phyloP scores from a whole-genome alignment of 2,888 invertebrate species.

The Prosapia bicincta region DNA sequence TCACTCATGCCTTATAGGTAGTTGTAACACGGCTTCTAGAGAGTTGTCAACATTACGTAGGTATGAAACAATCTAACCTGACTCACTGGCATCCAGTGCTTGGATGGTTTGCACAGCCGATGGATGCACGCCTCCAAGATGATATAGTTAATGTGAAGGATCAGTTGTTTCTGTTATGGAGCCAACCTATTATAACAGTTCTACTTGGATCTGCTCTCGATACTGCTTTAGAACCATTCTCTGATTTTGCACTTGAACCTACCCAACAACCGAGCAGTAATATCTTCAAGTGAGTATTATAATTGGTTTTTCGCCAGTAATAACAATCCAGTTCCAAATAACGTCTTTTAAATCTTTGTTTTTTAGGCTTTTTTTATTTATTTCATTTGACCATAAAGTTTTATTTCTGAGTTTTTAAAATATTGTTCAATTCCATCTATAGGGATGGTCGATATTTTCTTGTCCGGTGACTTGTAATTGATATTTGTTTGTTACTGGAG shows the following conservation, averaged over 20 bases:
- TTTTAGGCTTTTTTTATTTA: no score
- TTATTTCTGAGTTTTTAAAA: no score
- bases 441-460: no score
- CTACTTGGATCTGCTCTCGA: conserved; percentile 47
- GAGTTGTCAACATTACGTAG: conserved; percentile 89
- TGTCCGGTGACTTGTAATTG: no score
- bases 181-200: conserved; percentile 42
- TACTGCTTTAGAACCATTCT: conserved; percentile 46
- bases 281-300: conserved; percentile 32
- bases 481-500: no score
- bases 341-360: no score
- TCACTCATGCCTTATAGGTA: conserved; percentile 54
- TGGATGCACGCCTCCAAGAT: conserved; percentile 66
- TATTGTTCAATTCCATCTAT: no score
- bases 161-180: conserved; percentile 74
- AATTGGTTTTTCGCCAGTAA: no score
- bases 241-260: conserved; percentile 31
- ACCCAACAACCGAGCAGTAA: conserved; percentile 31
- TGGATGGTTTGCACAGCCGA: conserved; percentile 87
- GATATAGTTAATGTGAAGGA: conserved; percentile 63
- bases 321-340: no score
- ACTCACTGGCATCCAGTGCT: conserved; percentile 98
- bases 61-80: conserved; percentile 83
- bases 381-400: no score
- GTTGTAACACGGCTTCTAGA: conserved; percentile 83